phyloP scores from a whole-genome alignment of 2,113 vertebrate species.

The Muntiacus reevesi region DNA sequence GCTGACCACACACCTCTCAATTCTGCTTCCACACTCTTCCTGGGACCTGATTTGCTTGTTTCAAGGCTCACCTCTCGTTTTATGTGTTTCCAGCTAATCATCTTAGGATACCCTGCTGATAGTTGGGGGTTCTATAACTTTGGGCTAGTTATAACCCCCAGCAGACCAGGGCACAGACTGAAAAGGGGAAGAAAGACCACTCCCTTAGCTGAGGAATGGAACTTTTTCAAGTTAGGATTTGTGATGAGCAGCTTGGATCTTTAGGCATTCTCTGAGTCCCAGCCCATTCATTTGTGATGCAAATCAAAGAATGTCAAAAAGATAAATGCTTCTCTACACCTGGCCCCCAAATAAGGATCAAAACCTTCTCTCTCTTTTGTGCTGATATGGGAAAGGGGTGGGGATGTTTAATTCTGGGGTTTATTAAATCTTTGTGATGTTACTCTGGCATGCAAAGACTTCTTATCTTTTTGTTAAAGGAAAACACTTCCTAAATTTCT shows the following conservation, averaged over 20 bases:
- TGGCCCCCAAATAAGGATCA: neutral
- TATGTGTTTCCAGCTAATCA: neutral
- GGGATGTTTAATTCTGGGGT: neutral
- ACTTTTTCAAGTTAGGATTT: neutral
- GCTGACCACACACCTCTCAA: neutral
- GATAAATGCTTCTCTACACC: neutral
- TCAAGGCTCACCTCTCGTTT: neutral
- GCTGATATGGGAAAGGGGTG: neutral
- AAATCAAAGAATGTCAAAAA: neutral
- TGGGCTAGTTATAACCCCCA: neutral
- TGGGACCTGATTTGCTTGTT: neutral
- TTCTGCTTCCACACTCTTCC: too few relatives aligned
- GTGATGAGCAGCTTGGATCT: neutral
- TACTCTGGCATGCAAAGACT: neutral
- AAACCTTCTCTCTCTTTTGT: neutral
- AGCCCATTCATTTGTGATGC: neutral
- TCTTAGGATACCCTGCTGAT: neutral
- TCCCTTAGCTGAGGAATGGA: neutral
- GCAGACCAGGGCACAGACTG: neutral
- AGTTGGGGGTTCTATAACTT: neutral
- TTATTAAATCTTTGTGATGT: neutral
- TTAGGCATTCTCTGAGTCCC: neutral
- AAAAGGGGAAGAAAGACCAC: neutral
- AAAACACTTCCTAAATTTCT: neutral
- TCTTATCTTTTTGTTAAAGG: neutral